Base-by-base conservation (phyloP, 2,797 vertebrate species). In the Molossus molossus region DNA sequence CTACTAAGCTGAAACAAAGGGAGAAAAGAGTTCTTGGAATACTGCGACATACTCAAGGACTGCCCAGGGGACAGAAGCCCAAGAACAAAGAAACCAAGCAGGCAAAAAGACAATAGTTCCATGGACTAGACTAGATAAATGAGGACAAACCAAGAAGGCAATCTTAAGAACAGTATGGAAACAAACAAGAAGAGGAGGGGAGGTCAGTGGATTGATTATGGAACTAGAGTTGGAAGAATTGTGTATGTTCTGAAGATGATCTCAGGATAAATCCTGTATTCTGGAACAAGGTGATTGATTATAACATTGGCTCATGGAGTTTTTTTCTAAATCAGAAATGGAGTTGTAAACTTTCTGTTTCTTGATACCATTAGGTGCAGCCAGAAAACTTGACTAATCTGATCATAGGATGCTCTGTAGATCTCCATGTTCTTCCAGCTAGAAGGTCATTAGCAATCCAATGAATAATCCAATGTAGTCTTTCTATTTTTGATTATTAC, bases 291-390 rank as follows among this genome's bases (percentile, higher is more conserved):
- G 82, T 17, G 3, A n/a, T 23, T 90, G 23, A 18, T 75, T 81
- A 9, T 64, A 50, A 25, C 55, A 76, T 33, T 0, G 10, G 48
- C 48, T 29, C 45, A n/a, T 80, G 27, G 55, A 23, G 4, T 20
- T 76, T 79, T 96, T 55, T 85, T 27, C 79, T 88, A 73, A 67
- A 29, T 79, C 4, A 80, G 50, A 83, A 60, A 72, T 62, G 15
- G 23, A 81, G 5, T 55, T 89, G 7, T 80, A 84, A 93, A 53
- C 18, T 76, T 60, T 73, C 7, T 48, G 57, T 69, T 64, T 70
- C 64, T 86, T 21, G 1, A 48, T 14, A 82, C 37, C 37, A 23
- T 70, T 62, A 64, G 20, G 37, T 87, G 15, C 29, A 37, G 50
- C 7, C 48, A 70, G 62, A 90, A 95, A 86, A 70, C 12, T 64